Evolutionary conservation across 2,797 vertebrate genomes (phyloP), one percentile per base, ranked within the genome.

Genomic region (Enteromius mattozi): DNA sequence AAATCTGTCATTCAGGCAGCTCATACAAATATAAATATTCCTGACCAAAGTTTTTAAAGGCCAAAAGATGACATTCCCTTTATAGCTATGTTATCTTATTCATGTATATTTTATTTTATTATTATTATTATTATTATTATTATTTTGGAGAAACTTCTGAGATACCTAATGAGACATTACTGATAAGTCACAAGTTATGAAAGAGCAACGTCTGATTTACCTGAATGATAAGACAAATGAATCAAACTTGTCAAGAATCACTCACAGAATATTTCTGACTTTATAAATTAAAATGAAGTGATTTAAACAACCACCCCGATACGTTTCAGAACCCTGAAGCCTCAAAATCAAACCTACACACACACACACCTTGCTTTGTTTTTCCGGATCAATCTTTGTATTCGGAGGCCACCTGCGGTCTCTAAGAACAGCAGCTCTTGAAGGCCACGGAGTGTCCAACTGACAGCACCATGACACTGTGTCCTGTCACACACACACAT

Each of bases 361-460:
- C 40, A 76, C 61, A 10, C 81, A 80, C 71, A 80, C 76, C 37
- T 78, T 82, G 10, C 33, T 77, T 86, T 85, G 78, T 83, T 88
- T 80, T 65, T 68, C 30, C 27, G 40, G 86, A 85, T 88, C 82
- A 84, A 82, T 86, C 68, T 78, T 80, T 63, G 72, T 45, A 63
- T 84, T 77, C 69, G 30, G 71, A 71, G 89, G 85, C 83, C 90
- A 89, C 85, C 88, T 83, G 86, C 65, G 78, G 47, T 88, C 49
- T 78, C 82, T 79, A 68, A 63, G 69, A 70, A 83, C 76, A 61
- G 71, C 51, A 13, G 71, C 45, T 45, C 49, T 51, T 72, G 56
- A 78, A 92, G 88, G 86, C 90, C 90, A 91, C 84, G 88, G 90
- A 90, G 90, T 91, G 89, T 93, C 83, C 86, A 89, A 89, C 88